A percentile compares a stretch with the other conserved stretches of the same genome.
phyloP scores from a whole-genome alignment of 2,113 vertebrate species.

The Chlorodrepanis virens region DNA sequence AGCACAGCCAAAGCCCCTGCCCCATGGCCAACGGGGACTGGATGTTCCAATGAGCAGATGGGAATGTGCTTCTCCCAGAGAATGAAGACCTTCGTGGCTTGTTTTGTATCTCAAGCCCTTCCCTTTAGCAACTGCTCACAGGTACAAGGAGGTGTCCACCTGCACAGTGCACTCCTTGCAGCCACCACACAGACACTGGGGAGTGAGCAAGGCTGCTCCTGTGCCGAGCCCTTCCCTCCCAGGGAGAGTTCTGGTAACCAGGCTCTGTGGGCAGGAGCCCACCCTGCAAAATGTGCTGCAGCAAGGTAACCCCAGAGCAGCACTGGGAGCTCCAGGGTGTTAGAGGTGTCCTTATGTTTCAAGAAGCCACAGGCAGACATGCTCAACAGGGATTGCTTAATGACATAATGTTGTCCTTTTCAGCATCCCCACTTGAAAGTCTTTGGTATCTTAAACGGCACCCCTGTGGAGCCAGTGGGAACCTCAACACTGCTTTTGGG shows the following conservation, averaged over 20 bases:
- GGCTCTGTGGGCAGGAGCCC: not conserved
- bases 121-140: not conserved
- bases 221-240: not conserved
- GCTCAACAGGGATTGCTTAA: not conserved
- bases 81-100: not conserved
- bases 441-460: not conserved
- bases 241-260: not conserved
- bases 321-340: rapidly evolving
- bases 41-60: not conserved
- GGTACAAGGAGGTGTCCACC: rapidly evolving
- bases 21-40: not conserved
- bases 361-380: not conserved
- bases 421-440: not conserved
- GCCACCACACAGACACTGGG: not conserved
- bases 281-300: not conserved
- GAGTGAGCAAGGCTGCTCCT: not conserved
- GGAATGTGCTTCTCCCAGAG: not conserved
- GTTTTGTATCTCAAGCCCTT: not conserved
- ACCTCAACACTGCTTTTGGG: not conserved
- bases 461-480: not conserved
- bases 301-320: not conserved
- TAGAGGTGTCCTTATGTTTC: not conserved
- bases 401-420: not conserved
- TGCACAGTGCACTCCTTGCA: rapidly evolving
- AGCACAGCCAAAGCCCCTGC: not conserved